Evolutionary conservation across 2,113 vertebrate genomes (phyloP).

Genomic region (Zosterops borbonicus): DNA sequence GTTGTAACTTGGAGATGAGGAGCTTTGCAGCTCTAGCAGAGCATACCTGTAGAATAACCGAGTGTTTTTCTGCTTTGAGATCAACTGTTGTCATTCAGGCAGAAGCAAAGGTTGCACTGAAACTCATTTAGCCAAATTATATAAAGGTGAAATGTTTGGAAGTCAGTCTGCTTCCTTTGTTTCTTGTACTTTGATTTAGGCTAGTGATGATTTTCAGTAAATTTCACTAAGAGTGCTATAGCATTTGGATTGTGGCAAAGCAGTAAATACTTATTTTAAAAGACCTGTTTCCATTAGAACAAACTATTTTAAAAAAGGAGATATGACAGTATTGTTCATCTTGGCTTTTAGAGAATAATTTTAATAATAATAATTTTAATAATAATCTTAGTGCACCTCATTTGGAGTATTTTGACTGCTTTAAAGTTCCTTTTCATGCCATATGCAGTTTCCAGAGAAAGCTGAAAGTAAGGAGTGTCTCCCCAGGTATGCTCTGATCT

Average conservation of each 20-base stretch:
- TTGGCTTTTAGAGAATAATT: not conserved
- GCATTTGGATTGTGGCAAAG: not conserved
- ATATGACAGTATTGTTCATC: fast-evolving
- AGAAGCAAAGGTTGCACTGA: not conserved
- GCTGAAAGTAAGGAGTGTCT: not conserved
- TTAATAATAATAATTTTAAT: too few relatives aligned
- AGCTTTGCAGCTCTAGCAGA: not conserved
- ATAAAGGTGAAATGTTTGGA: not conserved
- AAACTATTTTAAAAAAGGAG: not conserved
- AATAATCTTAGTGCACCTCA: not conserved
- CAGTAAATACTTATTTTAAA: not conserved
- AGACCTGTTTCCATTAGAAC: not conserved
- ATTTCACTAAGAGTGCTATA: not conserved
- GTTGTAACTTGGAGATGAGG: not conserved
- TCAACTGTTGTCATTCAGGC: not conserved
- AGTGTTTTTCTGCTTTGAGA: not conserved
- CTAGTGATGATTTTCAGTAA: not conserved
- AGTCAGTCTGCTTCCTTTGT: not conserved
- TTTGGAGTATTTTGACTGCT: not conserved
- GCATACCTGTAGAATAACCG: not conserved
- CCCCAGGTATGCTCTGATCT: not conserved
- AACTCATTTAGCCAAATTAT: not conserved
- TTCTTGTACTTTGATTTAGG: not conserved
- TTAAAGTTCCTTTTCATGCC: not conserved
- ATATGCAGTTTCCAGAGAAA: not conserved